phyloP scores from a whole-genome alignment of 2,113 vertebrate genomes.

The Triplophysa tibetana region DNA sequence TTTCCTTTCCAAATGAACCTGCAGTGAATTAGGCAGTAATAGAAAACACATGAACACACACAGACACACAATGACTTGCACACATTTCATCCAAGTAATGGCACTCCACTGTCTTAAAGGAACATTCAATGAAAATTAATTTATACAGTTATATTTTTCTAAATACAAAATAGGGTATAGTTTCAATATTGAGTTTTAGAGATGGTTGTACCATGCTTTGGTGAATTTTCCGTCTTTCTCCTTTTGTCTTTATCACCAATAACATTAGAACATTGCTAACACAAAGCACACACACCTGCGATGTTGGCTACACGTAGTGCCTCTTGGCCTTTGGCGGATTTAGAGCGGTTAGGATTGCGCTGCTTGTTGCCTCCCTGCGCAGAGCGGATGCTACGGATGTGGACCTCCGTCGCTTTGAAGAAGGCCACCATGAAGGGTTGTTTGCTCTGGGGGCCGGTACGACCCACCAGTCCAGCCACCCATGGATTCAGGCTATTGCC shows the following conservation, averaged over 20 bases:
- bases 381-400: constrained; percentile 90
- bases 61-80: background rate
- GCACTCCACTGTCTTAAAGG: constrained; percentile 37
- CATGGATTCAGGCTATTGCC: constrained; percentile 93
- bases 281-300: constrained; percentile 75
- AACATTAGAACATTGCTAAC: background rate
- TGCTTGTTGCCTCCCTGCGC: constrained; percentile 79
- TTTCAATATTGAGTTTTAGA: too few species aligned
- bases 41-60: constrained; percentile 17
- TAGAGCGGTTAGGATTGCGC: constrained; percentile 88
- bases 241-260: background rate
- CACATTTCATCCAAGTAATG: background rate
- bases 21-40: constrained; percentile 28
- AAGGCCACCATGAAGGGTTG: constrained; percentile 98
- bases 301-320: constrained; percentile 85
- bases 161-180: too few species aligned
- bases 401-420: constrained; percentile 97
- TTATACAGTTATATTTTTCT: too few species aligned
- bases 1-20: constrained; percentile 29
- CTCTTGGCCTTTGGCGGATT: constrained; percentile 87
- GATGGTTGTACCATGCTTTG: too few species aligned
- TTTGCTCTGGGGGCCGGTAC: constrained; percentile 92
- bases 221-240: too few species aligned
- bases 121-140: constrained; percentile 37
- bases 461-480: constrained; percentile 86